phyloP scores from a whole-genome alignment of 2,113 vertebrate species.

The Spilogale gracilis region DNA sequence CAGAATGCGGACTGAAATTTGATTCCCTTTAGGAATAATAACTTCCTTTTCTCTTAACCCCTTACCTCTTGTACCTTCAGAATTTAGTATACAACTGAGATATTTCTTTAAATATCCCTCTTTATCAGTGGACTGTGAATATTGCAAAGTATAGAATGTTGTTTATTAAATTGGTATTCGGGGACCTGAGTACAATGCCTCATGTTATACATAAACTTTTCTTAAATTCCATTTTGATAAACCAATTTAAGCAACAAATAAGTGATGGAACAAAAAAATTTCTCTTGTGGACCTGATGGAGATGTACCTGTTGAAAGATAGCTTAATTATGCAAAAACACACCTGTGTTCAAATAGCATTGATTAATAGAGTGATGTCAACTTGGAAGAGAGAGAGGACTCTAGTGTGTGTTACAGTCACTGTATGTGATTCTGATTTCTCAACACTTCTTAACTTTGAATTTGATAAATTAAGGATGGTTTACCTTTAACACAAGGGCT shows the following conservation, averaged over 20 bases:
- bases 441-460: not conserved
- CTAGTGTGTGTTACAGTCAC: not conserved
- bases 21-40: not conserved
- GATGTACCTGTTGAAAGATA: not conserved
- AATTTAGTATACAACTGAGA: not conserved
- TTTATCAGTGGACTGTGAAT: not conserved
- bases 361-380: not conserved
- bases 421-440: not conserved
- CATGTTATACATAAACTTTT: not conserved
- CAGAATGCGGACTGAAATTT: not conserved
- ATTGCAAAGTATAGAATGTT: not conserved
- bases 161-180: not conserved
- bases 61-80: not conserved
- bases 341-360: not conserved
- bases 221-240: not conserved
- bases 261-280: not conserved
- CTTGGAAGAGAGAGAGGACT: not conserved
- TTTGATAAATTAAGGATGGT: not conserved
- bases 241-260: not conserved
- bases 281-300: not conserved
- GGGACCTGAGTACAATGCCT: not conserved
- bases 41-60: not conserved
- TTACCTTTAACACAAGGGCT: not conserved
- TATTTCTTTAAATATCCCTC: not conserved
- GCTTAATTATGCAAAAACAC: not conserved